Base-by-base conservation (phyloP, 2,888 invertebrate species). In the Ctena decussata region DNA sequence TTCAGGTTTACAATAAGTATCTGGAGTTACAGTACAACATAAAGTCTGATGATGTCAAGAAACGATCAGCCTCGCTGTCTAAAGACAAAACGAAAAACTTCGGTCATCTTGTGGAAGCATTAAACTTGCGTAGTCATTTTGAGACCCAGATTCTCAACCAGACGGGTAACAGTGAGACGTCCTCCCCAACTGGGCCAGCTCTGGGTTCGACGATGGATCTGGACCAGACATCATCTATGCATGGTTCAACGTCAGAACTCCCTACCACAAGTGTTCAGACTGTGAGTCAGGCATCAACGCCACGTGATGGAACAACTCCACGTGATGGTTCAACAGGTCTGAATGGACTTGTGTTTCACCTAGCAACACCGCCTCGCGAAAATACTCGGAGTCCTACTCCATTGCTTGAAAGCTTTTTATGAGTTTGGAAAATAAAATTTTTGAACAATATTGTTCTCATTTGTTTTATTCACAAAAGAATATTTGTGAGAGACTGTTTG, bases 51-150 rank as follows among this genome's bases (percentile, higher is more conserved):
- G 37, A 65, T 0, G 69, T 89, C 0, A 79, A 78, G 49, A 76
- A 77, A 69, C 69, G 71, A 30, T 60, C 82, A 3, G 32, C 24
- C 30, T 3, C 74, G 1, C 8, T 86, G n/a, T 32, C 65, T 2
- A 84, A 86, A n/a, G 80, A 84, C 65, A 86, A 83, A 70, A 39
- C 73, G 11, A 77, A 82, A 15, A 30, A 87, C 39, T 87, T 87
- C 24, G 87, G 82, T 0, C 87, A 82, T 65, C 74, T 87, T 8
- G 44, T 49, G 2, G 84, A 84, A 46, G 77, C 77, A 0, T 71
- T 72, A n/a, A 35, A 72, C 27, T 35, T 41, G 44, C 72, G 72
- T 18, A 72, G 65, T 65, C 32, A 65, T 65, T 65, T 65, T 6
- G 65, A 32, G 21, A 35, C 35, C 11, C 65, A 65, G 12, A 1